A percentile compares a stretch with the other conserved stretches of the same genome.
Evolutionary conservation across 2,113 vertebrate genomes (phyloP).

Genomic region (Saguinus imperator): DNA sequence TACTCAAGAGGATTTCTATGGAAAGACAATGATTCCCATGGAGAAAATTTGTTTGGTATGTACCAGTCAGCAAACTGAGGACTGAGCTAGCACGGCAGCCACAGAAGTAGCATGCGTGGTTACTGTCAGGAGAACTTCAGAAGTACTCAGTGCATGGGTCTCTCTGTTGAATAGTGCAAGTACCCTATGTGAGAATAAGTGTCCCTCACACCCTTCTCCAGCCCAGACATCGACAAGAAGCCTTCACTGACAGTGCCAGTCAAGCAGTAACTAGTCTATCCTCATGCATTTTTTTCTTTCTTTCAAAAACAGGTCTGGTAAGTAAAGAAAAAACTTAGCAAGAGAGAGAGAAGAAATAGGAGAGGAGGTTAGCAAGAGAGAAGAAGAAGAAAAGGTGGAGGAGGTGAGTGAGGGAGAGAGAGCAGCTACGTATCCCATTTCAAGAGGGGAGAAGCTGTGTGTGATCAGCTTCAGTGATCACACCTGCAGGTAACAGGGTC

Average conservation of each 20-base stretch:
- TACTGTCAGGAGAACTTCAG: neutral
- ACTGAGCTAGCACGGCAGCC: accelerated
- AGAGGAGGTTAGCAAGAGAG: neutral
- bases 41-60: neutral
- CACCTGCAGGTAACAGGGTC: too few species aligned
- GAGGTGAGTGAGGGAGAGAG: neutral
- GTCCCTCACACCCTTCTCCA: neutral
- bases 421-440: neutral
- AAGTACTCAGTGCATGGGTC: neutral
- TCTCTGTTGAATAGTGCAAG: neutral
- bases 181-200: accelerated
- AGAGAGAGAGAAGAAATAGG: neutral
- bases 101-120: neutral
- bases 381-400: too few species aligned
- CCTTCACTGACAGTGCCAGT: neutral
- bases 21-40: neutral
- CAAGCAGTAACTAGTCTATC: neutral
- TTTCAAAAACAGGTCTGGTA: neutral
- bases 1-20: neutral
- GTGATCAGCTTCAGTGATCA: too few species aligned
- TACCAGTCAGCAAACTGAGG: neutral
- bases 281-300: neutral
- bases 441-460: too few species aligned
- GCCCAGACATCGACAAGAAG: neutral
- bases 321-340: neutral